phyloP scores from a whole-genome alignment of 2,888 invertebrate genomes.

The Cylindroiulus punctatus region DNA sequence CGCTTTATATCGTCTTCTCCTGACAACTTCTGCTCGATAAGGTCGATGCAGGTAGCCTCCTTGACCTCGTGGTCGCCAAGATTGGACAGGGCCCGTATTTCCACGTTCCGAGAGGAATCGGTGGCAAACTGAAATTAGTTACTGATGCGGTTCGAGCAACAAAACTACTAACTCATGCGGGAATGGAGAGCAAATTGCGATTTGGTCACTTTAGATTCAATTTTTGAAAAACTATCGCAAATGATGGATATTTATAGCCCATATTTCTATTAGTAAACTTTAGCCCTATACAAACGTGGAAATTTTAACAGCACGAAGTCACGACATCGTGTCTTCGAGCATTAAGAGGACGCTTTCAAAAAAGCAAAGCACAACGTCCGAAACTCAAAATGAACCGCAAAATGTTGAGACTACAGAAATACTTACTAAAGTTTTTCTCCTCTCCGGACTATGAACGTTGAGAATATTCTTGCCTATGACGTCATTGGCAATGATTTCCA shows the following conservation, averaged over 20 bases:
- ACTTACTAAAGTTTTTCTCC: conserved; percentile 17
- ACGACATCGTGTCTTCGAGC: too few species aligned
- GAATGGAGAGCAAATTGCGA: too few species aligned
- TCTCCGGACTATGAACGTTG: conserved; percentile 29
- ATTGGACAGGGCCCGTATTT: neutral
- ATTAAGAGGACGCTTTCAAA: too few species aligned
- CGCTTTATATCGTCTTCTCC: neutral
- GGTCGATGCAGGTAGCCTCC: neutral
- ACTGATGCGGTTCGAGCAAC: conserved; percentile 10
- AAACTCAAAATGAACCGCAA: neutral
- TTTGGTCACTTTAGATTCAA: too few species aligned
- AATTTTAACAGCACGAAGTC: too few species aligned
- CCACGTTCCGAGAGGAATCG: neutral
- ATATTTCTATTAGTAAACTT: too few species aligned
- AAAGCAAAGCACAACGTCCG: too few species aligned
- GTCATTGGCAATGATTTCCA: conserved; percentile 45
- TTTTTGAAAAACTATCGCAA: too few species aligned
- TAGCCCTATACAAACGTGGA: too few species aligned
- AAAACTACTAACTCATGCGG: neutral
- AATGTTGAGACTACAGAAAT: neutral
- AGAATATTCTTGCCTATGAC: conserved; percentile 45
- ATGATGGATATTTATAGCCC: too few species aligned
- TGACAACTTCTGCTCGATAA: neutral
- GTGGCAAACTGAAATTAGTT: conserved; percentile 8
- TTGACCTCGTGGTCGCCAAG: neutral